Evolutionary conservation across 2,113 vertebrate genomes (phyloP).

Genomic region (Stegostoma tigrinum): DNA sequence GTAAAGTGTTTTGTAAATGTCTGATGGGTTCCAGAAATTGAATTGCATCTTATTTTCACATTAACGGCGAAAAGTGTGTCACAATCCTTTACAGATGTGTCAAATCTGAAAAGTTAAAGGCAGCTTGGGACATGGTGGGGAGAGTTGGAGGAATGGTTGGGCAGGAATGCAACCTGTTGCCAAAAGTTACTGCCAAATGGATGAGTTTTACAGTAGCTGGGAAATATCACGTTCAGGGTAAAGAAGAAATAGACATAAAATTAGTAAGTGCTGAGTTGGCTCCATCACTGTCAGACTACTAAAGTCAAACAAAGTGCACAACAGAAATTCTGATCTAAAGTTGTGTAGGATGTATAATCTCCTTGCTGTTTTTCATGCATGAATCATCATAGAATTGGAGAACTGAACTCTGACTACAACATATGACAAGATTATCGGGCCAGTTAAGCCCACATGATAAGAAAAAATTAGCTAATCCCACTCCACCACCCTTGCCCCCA

Average conservation of each 20-base stretch:
- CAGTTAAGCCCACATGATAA: background rate
- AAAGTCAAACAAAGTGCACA: background rate
- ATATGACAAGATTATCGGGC: background rate
- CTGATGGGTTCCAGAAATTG: background rate
- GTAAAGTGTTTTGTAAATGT: background rate
- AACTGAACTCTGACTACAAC: background rate
- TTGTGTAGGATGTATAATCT: background rate
- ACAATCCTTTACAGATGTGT: background rate
- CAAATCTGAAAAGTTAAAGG: background rate
- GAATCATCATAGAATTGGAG: background rate
- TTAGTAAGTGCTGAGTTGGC: background rate
- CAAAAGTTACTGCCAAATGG: too few relatives aligned
- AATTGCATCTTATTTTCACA: background rate
- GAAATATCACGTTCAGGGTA: too few relatives aligned
- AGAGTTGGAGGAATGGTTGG: too few relatives aligned
- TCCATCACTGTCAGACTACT: background rate
- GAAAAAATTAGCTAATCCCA: background rate
- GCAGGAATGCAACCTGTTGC: too few relatives aligned
- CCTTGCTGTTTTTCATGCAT: background rate
- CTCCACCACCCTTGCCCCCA: background rate
- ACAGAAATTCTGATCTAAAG: background rate
- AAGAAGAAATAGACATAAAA: background rate
- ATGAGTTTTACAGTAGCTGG: too few relatives aligned
- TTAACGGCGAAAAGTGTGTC: background rate
- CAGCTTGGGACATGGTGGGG: too few relatives aligned